Evolutionary conservation across 2,113 vertebrate genomes (phyloP), one percentile per base, ranked within the genome.

Genomic region (Percina caprodes): DNA sequence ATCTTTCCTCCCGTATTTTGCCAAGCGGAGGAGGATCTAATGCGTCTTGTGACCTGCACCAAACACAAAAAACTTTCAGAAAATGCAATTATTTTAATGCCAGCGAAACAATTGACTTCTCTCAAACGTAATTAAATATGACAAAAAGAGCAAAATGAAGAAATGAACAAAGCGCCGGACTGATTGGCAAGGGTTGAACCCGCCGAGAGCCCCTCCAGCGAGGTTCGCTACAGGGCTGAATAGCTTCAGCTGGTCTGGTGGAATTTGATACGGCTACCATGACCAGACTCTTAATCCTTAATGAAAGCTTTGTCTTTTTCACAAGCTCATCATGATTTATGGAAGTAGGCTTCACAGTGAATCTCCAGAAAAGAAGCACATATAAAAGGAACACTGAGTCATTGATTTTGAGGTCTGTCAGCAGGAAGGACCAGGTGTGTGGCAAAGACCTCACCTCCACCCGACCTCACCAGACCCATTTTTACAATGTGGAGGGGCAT

Each of bases 101-200:
- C 69, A 54, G 65, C 42, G 61, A 88, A 88, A 89, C 70, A 87
- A 77, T 80, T 69, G 67, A 76, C 68, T 87, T 88, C 76, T 77
- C 78, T 84, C 66, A 79, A 83, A 94, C 83, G 87, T 87, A 93
- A 95, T 93, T 93, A 93, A 79, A 87, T 79, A 45, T 69, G 49
- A 93, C 90, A 92, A 92, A 90, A 92, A 90, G 81, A 82, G 59
- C 49, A 73, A 88, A 92, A 90, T 85, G 30, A 30, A 30, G 30
- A 48, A 61, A 81, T 10, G 76, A 87, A 82, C 90, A 82, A 78
- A 81, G 60, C 14, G 0, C 10, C 13, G 65, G 70, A 63, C 51
- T 90, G 85, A 83, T 35, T 91, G 87, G 63, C 85, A 78, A 52
- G 61, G n/a, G 56, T 18, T 81, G 73, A 76, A 74, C 80, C 76